phyloP scores from a whole-genome alignment of 1,140 invertebrate genomes.

The Hermatobates lingyangjiaoensis region DNA sequence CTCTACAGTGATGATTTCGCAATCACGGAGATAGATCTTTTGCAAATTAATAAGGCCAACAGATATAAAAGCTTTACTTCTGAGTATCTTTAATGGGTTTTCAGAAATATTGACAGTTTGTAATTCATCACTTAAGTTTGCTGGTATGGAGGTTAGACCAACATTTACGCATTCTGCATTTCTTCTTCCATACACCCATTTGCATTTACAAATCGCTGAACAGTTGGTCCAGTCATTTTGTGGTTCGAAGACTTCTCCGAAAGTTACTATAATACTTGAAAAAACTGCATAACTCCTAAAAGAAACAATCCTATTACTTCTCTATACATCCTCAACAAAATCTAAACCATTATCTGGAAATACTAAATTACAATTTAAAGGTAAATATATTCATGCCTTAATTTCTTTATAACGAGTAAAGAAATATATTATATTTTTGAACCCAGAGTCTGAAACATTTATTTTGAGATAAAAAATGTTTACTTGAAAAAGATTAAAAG shows the following conservation, averaged over 20 bases:
- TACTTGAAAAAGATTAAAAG: background rate
- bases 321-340: too few relatives aligned
- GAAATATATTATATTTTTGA: background rate
- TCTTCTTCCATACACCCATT: conserved; percentile 61
- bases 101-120: conserved; percentile 54
- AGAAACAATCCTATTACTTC: background rate
- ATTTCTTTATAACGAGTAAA: background rate
- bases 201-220: conserved; percentile 44
- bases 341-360: background rate
- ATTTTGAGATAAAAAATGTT: background rate
- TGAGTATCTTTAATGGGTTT: conserved; percentile 45
- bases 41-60: conserved; percentile 58
- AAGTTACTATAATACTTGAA: background rate
- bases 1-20: conserved; percentile 46
- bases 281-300: conserved; percentile 2
- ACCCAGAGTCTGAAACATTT: background rate
- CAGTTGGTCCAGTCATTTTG: conserved; percentile 35
- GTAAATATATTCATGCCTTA: background rate
- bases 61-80: conserved; percentile 42
- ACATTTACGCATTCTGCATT: conserved; percentile 55
- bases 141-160: conserved; percentile 42
- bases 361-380: background rate
- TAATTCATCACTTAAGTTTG: conserved; percentile 46
- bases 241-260: conserved; percentile 14
- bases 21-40: conserved; percentile 51